Evolutionary conservation across 1,140 invertebrate genomes (phyloP).

Genomic region (Calephelis nemesis): DNA sequence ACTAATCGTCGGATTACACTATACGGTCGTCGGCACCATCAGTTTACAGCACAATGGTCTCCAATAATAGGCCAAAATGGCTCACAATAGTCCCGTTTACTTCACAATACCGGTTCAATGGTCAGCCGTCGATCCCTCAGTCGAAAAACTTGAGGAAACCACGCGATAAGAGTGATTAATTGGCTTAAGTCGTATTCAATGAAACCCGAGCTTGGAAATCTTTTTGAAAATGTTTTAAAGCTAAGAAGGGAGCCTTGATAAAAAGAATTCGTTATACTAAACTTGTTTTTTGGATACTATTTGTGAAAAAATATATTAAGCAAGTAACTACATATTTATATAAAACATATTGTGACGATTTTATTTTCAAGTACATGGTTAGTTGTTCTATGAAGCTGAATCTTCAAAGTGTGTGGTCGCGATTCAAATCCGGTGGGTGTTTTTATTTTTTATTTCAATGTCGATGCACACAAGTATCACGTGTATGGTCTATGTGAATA

Average conservation of each 20-base stretch:
- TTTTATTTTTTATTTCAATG: too few species aligned
- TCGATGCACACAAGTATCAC: too few species aligned
- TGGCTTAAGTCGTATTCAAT: conserved; percentile 13
- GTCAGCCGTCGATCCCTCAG: conserved; percentile 54
- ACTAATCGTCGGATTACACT: conserved; percentile 58
- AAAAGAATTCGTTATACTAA: background rate
- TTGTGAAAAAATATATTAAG: too few species aligned
- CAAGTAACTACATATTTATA: too few species aligned
- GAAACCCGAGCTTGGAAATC: conserved; percentile 9
- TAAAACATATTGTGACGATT: too few species aligned
- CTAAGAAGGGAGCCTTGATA: background rate
- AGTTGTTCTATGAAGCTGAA: too few species aligned
- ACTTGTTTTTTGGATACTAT: too few species aligned
- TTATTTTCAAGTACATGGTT: too few species aligned
- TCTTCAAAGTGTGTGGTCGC: too few species aligned
- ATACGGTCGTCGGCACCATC: conserved; percentile 52
- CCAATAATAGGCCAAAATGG: conserved; percentile 56
- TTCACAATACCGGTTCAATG: conserved; percentile 58
- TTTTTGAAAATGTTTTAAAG: conserved; percentile 9
- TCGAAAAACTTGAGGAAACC: conserved; percentile 64
- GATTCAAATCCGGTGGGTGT: too few species aligned
- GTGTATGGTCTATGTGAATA: too few species aligned
- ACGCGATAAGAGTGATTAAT: conserved; percentile 67
- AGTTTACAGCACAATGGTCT: conserved; percentile 60
- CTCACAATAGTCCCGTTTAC: conserved; percentile 58